Evolutionary conservation across 1,140 invertebrate species (phyloP).

Genomic region (Neodiprion pinetum): DNA sequence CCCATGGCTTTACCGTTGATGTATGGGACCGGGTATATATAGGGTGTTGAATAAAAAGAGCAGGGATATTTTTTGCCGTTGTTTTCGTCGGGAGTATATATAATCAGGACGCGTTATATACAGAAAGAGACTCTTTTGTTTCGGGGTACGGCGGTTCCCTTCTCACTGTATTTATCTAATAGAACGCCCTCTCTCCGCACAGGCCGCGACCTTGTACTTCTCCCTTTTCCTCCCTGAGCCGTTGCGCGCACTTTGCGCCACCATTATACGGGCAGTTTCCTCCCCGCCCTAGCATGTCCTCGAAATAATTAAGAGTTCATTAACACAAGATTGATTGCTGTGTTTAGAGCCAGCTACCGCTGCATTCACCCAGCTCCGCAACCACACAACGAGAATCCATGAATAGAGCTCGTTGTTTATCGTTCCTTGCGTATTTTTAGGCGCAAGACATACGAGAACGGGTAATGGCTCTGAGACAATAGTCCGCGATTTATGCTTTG

Average conservation of each 20-base stretch:
- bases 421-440: constrained; percentile 20
- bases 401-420: constrained; percentile 48
- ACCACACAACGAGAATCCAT: constrained; percentile 38
- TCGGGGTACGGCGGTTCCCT: constrained; percentile 34
- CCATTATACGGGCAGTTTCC: constrained; percentile 60
- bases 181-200: constrained; percentile 33
- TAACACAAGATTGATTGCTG: constrained; percentile 53
- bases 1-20: too few species aligned
- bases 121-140: not conserved
- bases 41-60: not conserved
- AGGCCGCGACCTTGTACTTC: constrained; percentile 24
- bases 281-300: constrained; percentile 49
- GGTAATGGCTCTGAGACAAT: constrained; percentile 36
- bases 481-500: constrained; percentile 28
- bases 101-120: constrained; percentile 5
- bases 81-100: not conserved
- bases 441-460: constrained; percentile 13
- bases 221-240: constrained; percentile 17
- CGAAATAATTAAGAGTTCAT: constrained; percentile 63
- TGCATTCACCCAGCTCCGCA: constrained; percentile 21
- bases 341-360: constrained; percentile 39
- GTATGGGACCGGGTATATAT: too few species aligned
- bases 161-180: constrained; percentile 49
- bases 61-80: not conserved
- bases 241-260: constrained; percentile 54